Base-by-base conservation (phyloP, 2,888 invertebrate genomes). In the Eutolmus rufibarbis region DNA sequence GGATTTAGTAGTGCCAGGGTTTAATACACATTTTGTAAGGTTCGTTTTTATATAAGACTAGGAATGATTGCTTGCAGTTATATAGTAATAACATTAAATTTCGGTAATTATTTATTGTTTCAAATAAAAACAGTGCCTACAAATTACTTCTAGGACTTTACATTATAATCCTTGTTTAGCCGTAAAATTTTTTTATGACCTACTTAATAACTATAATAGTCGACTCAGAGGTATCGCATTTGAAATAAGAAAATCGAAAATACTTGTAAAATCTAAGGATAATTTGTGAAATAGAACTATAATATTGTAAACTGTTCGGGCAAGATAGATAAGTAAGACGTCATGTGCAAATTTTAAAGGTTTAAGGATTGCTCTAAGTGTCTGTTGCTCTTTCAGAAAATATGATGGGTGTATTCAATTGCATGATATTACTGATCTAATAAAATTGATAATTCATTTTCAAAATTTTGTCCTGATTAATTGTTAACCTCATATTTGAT, bases 61-160 rank as follows among this genome's bases (percentile, higher is more conserved):
- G 82, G 51, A 51, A 37, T 57, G 82, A 82, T 82, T 82, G 82
- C 82, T 82, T 82, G 82, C 82, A 82, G 82, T 82, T 51, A 82
- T 81, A 82, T 82, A 57, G 57, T 82, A 82, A 82, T 57, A 82
- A 82, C 12, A 81, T 46, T 56, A 81, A 84, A 46, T 85, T 85
- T 85, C 46, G 85, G 74, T 74, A 85, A 85, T 85, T 74, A 85
- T 85, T 85, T 74, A 74, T 85, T 85, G 14, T 85, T 74, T 85
- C 74, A 74, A 85, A 85, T 85, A 85, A 74, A 85, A 85, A 85
- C 85, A 85, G 85, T 85, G 85, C 85, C 85, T 85, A 85, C 85
- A 85, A 82, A 85, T 85, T 85, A 85, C 85, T 85, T 85, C 74
- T 74, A 85, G 85, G 74, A 74, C 82, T 66, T 81, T 82, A 82